Evolutionary conservation across 2,888 invertebrate species (phyloP), one percentile per base, ranked within the genome.

Genomic region (Trichopria drosophilae): DNA sequence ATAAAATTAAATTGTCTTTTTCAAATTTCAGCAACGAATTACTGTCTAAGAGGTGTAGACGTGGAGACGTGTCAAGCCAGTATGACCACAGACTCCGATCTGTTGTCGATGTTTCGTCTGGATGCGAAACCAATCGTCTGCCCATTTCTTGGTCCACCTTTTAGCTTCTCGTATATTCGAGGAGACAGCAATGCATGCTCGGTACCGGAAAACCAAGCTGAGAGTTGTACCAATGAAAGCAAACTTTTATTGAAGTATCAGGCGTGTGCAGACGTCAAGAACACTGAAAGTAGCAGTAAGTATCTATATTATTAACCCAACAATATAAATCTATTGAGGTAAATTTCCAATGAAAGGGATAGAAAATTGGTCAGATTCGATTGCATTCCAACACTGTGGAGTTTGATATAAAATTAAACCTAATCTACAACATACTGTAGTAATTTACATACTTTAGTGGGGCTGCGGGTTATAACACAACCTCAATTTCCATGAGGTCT

Each of bases 151-250:
- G 84, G 86, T n/a, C 80, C 82, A 28, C 90, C 91, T 0, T 92
- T 88, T 76, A 87, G 85, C 3, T 91, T 92, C 75, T 85, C 86
- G 3, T 92, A 92, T 73, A 88, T 82, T 69, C 72, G 79, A 22
- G 82, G 85, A 36, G 86, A 87, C 4, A 87, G 86, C 0, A n/a
- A n/a, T n/a, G 88, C 88, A 64, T 92, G 92, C 74, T 76, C 75
- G 26, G 82, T 84, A 63, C 90, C 91, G 1, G 83, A 85, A 16
- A 91, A 90, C 10, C 82, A 87, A 37, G 88, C 89, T 1, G 90
- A 91, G 73, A 85, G 88, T 48, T 93, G 93, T 76, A 91, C 90
- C 0, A 90, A 91, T 65, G 86, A 88, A 66, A 89, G 89, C 24
- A 80, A 88, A 37, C 81, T 92, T 37, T 82, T 90, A 50, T 82